Percentiles rank a stretch among this genome's conserved stretches.
Conservation (phyloP, 2,888 invertebrate genomes). For the Dicroscelio sp. region DNA sequence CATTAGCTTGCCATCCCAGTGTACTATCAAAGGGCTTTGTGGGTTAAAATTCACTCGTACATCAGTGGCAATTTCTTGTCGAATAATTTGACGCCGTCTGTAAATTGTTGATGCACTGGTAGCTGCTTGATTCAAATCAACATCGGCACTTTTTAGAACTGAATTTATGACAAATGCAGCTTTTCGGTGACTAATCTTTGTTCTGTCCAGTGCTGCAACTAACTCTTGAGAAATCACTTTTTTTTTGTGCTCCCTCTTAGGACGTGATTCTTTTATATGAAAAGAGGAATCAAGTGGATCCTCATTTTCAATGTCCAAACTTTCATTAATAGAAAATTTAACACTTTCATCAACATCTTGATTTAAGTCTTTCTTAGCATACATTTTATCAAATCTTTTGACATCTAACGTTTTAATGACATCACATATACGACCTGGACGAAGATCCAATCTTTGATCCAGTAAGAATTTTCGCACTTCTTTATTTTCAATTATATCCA, state of each 20-base stretch:
- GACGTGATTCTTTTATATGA: background rate
- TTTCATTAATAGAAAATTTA: too few species aligned
- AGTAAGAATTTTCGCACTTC: background rate
- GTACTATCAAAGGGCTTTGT: background rate
- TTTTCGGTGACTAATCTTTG: background rate
- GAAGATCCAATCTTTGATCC: background rate
- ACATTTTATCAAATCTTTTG: too few species aligned
- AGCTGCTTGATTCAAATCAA: background rate
- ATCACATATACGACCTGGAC: conserved; percentile 10
- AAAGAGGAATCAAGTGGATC: too few species aligned
- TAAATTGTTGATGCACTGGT: background rate
- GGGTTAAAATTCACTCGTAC: background rate
- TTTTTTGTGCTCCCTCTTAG: background rate
- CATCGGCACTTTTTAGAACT: background rate
- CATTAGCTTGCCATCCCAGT: background rate
- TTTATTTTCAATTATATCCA: background rate
- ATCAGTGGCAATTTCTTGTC: background rate
- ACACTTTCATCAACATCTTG: too few species aligned
- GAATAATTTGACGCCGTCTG: background rate
- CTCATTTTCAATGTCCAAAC: too few species aligned
- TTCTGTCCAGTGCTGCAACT: conserved; percentile 24
- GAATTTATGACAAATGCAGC: background rate
- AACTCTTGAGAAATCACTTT: background rate
- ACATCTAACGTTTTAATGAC: background rate
- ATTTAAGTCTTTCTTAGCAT: too few species aligned